A percentile compares a stretch with the other conserved stretches of the same genome.
phyloP scores from a whole-genome alignment of 2,888 invertebrate species.

The Punctoribates punctum region DNA sequence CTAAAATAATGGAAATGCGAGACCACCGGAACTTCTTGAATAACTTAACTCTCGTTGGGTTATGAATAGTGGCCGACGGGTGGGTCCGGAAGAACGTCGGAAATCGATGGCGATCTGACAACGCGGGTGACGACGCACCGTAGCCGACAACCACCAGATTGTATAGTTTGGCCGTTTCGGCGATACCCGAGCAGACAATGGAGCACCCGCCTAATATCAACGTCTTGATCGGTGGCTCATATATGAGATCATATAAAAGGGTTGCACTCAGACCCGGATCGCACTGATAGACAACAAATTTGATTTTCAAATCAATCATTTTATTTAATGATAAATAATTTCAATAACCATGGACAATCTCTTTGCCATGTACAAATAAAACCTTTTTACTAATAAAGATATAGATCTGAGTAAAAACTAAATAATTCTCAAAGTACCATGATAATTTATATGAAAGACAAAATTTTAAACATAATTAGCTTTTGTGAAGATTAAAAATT shows the following conservation, averaged over 20 bases:
- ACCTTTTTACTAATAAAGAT: too few relatives aligned
- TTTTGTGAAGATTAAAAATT: neutral
- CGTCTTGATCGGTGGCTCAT: slow-evolving; percentile 89
- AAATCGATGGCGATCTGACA: slow-evolving; percentile 93
- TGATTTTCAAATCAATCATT: slow-evolving; percentile 42
- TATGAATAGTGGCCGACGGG: slow-evolving; percentile 98
- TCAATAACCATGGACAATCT: too few relatives aligned
- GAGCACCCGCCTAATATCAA: slow-evolving; percentile 94
- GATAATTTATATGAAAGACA: too few relatives aligned
- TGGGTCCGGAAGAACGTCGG: slow-evolving; percentile 98
- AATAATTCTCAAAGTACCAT: too few relatives aligned
- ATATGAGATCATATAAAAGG: slow-evolving; percentile 96
- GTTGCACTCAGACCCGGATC: slow-evolving; percentile 97
- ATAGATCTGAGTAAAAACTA: too few relatives aligned
- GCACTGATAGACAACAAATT: slow-evolving; percentile 67
- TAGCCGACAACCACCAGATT: slow-evolving; percentile 98
- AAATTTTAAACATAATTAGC: neutral
- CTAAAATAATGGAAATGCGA: slow-evolving; percentile 91
- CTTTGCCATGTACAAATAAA: too few relatives aligned
- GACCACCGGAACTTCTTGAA: slow-evolving; percentile 98
- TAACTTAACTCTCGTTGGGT: slow-evolving; percentile 91
- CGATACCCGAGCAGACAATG: slow-evolving; percentile 97
- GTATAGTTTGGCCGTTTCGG: slow-evolving; percentile 99
- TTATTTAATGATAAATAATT: too few relatives aligned
- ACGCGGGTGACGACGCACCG: slow-evolving; percentile 95